Percentiles rank a stretch among this genome's conserved stretches.
These are phyloP conservation scores for Apamea monoglypha DNA, from an alignment of 2,888 invertebrate genomes.

Conservation along the genomic window DNA sequence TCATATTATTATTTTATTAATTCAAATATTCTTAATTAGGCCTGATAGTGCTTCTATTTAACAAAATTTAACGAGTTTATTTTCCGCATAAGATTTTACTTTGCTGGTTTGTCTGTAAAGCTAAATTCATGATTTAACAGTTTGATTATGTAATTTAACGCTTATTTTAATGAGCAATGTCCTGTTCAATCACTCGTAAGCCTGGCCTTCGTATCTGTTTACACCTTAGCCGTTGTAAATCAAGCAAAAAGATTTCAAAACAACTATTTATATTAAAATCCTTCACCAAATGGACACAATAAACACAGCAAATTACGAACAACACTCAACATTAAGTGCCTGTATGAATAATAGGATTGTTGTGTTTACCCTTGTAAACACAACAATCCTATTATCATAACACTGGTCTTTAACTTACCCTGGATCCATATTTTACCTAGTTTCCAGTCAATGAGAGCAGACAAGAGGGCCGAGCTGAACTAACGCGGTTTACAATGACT, in stretches of 20 bases:
- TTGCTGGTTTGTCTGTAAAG: background rate
- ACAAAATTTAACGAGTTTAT: background rate
- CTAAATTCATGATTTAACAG: background rate
- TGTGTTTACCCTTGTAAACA: constrained; percentile 35
- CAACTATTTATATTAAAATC: constrained; percentile 20
- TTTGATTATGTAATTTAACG: background rate
- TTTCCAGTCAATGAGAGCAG: constrained; percentile 45
- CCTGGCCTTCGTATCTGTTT: background rate
- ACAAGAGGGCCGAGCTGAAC: constrained; percentile 35
- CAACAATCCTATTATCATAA: constrained; percentile 46
- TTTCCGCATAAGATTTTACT: background rate
- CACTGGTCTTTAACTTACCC: constrained; percentile 42
- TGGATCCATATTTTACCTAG: constrained; percentile 55
- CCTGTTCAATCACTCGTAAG: background rate
- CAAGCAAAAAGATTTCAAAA: background rate
- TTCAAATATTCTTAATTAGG: background rate
- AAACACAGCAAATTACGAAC: constrained; percentile 18
- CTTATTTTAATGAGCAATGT: background rate
- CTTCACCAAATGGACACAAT: constrained; percentile 3
- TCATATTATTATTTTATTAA: no score
- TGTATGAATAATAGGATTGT: no score
- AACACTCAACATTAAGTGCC: constrained; percentile 25
- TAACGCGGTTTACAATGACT: constrained; percentile 50
- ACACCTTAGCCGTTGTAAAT: background rate
- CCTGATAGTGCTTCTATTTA: background rate